These are phyloP conservation scores for Eupithecia insigniata DNA, from an alignment of 2,888 invertebrate species.

Conservation along the genomic window DNA sequence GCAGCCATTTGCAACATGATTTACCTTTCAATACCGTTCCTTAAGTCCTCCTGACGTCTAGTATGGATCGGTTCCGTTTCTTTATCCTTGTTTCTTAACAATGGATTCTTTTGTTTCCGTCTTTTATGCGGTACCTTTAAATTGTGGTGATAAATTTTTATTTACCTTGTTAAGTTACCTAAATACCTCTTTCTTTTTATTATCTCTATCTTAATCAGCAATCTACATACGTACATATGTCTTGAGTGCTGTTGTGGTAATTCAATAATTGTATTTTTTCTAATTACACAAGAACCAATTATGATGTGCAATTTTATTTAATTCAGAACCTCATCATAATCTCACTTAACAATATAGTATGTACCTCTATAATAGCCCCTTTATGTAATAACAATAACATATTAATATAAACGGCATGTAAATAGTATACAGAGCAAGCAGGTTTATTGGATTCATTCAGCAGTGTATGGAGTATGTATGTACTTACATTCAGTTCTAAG, in stretches of 20 bases:
- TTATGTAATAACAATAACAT: background rate
- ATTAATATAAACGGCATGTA: constrained; percentile 31
- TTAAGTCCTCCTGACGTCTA: constrained; percentile 35
- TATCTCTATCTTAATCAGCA: background rate
- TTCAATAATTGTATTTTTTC: background rate
- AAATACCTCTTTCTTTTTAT: background rate
- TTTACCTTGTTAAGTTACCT: background rate
- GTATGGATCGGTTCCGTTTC: constrained; percentile 32
- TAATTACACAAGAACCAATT: background rate
- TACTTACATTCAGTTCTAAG: constrained; percentile 31
- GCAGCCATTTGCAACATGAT: constrained; percentile 56
- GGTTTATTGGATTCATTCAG: constrained; percentile 37
- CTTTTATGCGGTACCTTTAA: constrained; percentile 14
- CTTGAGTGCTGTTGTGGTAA: background rate
- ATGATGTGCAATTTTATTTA: background rate
- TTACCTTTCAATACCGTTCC: constrained; percentile 46
- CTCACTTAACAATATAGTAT: background rate
- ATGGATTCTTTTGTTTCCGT: constrained; percentile 27
- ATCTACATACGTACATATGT: too few species aligned
- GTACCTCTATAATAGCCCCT: background rate
- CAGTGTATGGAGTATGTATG: constrained; percentile 20
- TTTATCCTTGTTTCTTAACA: constrained; percentile 23
- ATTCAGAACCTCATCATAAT: background rate
- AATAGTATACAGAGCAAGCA: constrained; percentile 32
- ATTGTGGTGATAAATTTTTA: background rate